Evolutionary conservation across 2,113 vertebrate species (phyloP).

Genomic region (Lichenostomus cassidix): DNA sequence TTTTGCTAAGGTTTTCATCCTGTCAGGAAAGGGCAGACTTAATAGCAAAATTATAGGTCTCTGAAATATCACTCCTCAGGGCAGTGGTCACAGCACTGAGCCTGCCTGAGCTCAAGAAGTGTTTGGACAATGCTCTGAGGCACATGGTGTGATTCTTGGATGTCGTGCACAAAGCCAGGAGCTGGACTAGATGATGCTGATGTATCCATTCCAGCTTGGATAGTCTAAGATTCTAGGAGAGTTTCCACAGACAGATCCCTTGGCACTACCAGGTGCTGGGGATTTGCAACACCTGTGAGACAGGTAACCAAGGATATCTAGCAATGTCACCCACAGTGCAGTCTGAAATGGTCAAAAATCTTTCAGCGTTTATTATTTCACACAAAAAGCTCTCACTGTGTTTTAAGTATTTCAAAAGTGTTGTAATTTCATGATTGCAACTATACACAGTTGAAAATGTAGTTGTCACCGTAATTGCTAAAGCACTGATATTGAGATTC

Average conservation of each 20-base stretch:
- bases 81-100: neutral
- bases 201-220: neutral
- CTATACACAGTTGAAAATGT: neutral
- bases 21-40: neutral
- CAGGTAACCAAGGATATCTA: neutral
- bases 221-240: neutral
- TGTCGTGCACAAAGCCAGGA: neutral
- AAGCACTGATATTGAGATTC: neutral
- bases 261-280: neutral
- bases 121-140: neutral
- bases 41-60: neutral
- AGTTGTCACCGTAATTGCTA: neutral
- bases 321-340: neutral
- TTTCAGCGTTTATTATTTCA: neutral
- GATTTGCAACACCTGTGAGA: neutral
- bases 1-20: neutral
- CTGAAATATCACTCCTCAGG: neutral
- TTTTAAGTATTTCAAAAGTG: neutral
- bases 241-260: neutral
- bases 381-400: neutral
- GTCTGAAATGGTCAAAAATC: neutral
- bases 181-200: neutral
- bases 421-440: neutral
- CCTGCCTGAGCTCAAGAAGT: neutral
- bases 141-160: neutral